A percentile compares a stretch with the other conserved stretches of the same genome.
Evolutionary conservation across 1,140 invertebrate species (phyloP).

Genomic region (Saccostrea cuccullata): DNA sequence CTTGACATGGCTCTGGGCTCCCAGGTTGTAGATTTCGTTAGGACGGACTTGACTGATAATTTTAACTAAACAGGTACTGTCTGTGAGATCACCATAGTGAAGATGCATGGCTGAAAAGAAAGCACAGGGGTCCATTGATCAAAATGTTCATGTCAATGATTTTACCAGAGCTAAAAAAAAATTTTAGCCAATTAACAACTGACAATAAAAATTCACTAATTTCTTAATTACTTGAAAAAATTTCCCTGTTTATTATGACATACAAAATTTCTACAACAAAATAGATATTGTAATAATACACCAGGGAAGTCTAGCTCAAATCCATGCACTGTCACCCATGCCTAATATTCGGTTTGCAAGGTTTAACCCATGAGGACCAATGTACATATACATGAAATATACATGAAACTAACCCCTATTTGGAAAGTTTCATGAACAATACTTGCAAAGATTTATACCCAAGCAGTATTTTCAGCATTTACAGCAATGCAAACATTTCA

Average conservation of each 20-base stretch:
- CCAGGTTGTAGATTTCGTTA: slow-evolving; percentile 98
- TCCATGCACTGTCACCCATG: too few species aligned
- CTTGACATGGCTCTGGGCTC: slow-evolving; percentile 99
- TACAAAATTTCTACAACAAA: neutral
- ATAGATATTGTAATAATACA: neutral
- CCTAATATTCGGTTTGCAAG: too few species aligned
- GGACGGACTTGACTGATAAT: slow-evolving; percentile 93
- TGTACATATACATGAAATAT: too few species aligned
- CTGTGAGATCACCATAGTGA: slow-evolving; percentile 99
- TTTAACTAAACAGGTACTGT: slow-evolving; percentile 97
- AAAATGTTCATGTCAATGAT: neutral
- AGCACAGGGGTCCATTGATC: neutral
- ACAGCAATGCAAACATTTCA: too few species aligned
- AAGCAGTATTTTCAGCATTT: too few species aligned
- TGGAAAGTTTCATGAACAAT: too few species aligned
- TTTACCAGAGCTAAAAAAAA: neutral
- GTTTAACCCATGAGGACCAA: too few species aligned
- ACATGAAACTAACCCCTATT: too few species aligned
- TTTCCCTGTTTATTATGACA: neutral
- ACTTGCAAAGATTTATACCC: too few species aligned
- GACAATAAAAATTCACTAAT: neutral
- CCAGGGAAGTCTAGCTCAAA: too few species aligned
- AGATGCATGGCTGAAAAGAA: slow-evolving; percentile 84
- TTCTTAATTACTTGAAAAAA: neutral
- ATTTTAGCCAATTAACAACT: neutral